Percentiles rank a stretch among this genome's conserved stretches.
Conservation (phyloP, 2,888 invertebrate species). For the Dioctria rufipes region DNA sequence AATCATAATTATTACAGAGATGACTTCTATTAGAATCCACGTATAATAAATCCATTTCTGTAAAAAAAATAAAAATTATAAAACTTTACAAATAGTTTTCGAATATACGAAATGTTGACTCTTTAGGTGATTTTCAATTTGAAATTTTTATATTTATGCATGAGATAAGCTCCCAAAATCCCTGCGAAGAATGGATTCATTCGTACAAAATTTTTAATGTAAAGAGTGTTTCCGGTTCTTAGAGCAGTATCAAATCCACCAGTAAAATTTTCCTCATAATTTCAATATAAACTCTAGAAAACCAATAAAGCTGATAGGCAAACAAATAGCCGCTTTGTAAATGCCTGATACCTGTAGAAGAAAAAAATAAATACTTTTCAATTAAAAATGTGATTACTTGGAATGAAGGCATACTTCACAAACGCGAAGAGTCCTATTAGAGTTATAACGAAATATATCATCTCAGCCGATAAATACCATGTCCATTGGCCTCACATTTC, state of each 20-base stretch:
- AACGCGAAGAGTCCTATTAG: conserved; percentile 4
- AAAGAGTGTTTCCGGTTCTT: background rate
- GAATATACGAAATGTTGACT: background rate
- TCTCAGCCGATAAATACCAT: conserved; percentile 35
- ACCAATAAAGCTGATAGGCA: background rate
- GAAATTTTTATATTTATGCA: background rate
- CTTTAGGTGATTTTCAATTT: background rate
- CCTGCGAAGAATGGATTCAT: conserved; percentile 5
- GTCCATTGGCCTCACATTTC: conserved; percentile 27
- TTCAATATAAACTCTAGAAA: background rate
- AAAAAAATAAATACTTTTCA: no score
- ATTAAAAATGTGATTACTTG: no score
- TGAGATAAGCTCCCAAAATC: conserved; percentile 5
- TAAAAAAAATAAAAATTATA: background rate
- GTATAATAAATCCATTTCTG: background rate
- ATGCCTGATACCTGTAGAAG: background rate
- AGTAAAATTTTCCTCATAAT: conserved; percentile 2
- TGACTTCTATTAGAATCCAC: background rate
- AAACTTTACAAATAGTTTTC: background rate
- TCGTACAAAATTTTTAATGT: conserved; percentile 12
- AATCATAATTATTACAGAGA: background rate
- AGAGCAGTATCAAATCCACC: background rate
- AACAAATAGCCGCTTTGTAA: background rate
- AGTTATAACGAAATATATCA: conserved; percentile 12
- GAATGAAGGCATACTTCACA: conserved; percentile 10